These are phyloP conservation scores for Acronicta alni DNA, from an alignment of 2,888 invertebrate species.

Conservation along the genomic window DNA sequence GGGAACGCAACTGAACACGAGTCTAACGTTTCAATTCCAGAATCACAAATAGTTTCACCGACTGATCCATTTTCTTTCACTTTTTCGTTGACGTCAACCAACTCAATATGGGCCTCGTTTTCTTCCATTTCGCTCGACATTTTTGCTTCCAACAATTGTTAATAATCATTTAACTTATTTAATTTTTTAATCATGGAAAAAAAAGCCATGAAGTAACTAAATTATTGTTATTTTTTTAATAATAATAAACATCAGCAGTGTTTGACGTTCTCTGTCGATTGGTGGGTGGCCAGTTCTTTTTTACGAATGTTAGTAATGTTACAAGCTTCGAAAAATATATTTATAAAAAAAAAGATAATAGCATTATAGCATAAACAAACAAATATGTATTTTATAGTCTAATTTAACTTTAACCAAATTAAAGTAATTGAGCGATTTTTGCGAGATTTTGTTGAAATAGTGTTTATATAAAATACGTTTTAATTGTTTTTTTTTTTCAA, in stretches of 20 bases:
- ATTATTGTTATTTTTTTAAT: conserved; percentile 62
- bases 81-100: conserved; percentile 72
- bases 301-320: conserved; percentile 13
- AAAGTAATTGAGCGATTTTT: no score
- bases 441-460: no score
- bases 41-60: conserved; percentile 70
- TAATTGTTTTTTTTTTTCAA: no score
- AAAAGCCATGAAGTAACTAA: conserved; percentile 67
- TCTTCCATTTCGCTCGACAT: conserved; percentile 72
- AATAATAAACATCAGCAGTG: conserved; percentile 76
- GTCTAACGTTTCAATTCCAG: conserved; percentile 70
- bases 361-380: no score
- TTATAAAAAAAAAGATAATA: not conserved
- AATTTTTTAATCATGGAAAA: conserved; percentile 46
- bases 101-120: conserved; percentile 67
- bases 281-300: conserved; percentile 41
- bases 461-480: no score
- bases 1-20: conserved; percentile 62
- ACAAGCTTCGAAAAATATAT: conserved; percentile 10
- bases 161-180: conserved; percentile 55
- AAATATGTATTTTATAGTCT: no score
- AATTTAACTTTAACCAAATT: no score
- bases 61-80: conserved; percentile 69
- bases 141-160: conserved; percentile 55
- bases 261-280: conserved; percentile 53